phyloP scores from a whole-genome alignment of 2,797 vertebrate species.

The Gymnothorax reevesii region DNA sequence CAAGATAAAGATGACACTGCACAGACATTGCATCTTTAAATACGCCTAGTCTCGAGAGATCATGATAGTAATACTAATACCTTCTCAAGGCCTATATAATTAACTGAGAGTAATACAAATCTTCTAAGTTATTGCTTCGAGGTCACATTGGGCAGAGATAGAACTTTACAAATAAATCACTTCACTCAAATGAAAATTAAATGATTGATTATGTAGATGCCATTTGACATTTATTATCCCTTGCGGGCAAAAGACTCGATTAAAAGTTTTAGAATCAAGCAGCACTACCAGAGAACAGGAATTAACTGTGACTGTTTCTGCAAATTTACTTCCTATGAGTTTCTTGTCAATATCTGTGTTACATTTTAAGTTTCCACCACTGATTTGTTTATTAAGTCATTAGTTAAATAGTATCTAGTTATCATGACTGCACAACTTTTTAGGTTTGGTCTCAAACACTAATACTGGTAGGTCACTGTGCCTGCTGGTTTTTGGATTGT shows the following conservation, averaged over 20 bases:
- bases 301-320: not conserved
- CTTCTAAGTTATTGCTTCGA: slow-evolving; percentile 22
- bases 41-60: not conserved
- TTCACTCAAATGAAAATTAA: slow-evolving; percentile 13
- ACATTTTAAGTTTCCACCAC: not conserved
- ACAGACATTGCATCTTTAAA: not conserved
- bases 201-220: slow-evolving; percentile 29
- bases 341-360: not conserved
- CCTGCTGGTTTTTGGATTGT: too few relatives aligned
- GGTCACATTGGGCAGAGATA: slow-evolving; percentile 25
- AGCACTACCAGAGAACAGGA: not conserved
- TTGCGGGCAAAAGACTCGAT: slow-evolving; percentile 20
- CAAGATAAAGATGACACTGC: not conserved
- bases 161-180: slow-evolving; percentile 19
- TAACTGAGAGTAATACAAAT: not conserved
- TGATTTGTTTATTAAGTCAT: not conserved
- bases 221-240: slow-evolving; percentile 15
- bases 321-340: not conserved
- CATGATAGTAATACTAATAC: not conserved
- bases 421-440: not conserved
- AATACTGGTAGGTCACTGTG: too few relatives aligned
- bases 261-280: slow-evolving; percentile 10
- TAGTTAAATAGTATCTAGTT: not conserved
- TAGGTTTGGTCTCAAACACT: too few relatives aligned
- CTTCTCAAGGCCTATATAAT: not conserved